Evolutionary conservation across 2,888 invertebrate species (phyloP).

Genomic region (Nezara viridula): DNA sequence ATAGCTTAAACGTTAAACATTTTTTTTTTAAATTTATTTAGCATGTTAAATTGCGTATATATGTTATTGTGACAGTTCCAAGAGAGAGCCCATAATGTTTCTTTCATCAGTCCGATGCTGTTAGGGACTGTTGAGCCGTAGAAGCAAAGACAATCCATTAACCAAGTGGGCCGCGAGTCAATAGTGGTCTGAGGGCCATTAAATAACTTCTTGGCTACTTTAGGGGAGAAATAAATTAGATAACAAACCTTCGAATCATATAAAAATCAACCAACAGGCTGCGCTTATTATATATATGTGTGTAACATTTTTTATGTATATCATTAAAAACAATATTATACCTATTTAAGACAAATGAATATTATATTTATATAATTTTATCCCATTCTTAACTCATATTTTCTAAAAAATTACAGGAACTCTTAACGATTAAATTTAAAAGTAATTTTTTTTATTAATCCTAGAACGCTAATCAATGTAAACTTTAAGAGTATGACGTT

Average conservation of each 20-base stretch:
- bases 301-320: no score
- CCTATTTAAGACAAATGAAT: no score
- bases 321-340: no score
- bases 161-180: background rate
- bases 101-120: background rate
- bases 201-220: conserved; percentile 27
- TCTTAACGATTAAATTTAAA: no score
- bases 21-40: no score
- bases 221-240: background rate
- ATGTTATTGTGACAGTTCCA: background rate
- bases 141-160: conserved; percentile 11
- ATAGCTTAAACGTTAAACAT: no score
- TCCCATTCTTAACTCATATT: no score
- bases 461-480: no score
- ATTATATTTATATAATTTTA: no score
- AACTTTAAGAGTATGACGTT: no score
- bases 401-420: no score
- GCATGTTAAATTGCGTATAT: background rate
- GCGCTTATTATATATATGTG: background rate
- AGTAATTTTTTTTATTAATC: no score
- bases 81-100: background rate
- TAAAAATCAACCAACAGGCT: background rate
- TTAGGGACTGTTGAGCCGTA: background rate
- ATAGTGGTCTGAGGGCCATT: background rate
- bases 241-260: background rate